phyloP scores from a whole-genome alignment of 2,888 invertebrate genomes.

The Dryocosmus kuriphilus region DNA sequence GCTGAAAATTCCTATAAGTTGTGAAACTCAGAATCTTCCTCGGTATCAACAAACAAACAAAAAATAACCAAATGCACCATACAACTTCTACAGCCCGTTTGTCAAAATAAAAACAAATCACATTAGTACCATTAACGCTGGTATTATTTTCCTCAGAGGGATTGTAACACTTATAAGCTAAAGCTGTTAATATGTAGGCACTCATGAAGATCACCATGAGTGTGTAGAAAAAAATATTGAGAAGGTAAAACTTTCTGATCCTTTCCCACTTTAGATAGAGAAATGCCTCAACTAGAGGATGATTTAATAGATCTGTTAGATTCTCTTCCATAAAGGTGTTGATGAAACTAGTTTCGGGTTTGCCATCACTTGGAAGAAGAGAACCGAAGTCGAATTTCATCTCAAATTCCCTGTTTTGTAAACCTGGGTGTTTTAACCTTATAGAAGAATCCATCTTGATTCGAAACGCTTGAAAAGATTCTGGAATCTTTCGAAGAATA shows the following conservation, averaged over 20 bases:
- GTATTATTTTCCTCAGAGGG: slow-evolving; percentile 61
- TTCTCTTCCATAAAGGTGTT: slow-evolving; percentile 77
- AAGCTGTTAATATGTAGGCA: slow-evolving; percentile 70
- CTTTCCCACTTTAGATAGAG: slow-evolving; percentile 78
- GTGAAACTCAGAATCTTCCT: slow-evolving; percentile 74
- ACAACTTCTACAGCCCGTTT: slow-evolving; percentile 70
- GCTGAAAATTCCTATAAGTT: slow-evolving; percentile 71
- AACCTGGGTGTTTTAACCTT: slow-evolving; percentile 68
- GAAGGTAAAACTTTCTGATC: slow-evolving; percentile 77
- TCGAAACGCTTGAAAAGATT: slow-evolving; percentile 75
- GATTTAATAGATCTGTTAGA: slow-evolving; percentile 77
- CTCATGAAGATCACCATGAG: slow-evolving; percentile 74
- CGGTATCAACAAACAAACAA: slow-evolving; percentile 73
- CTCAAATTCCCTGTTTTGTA: slow-evolving; percentile 74
- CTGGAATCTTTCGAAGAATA: slow-evolving; percentile 77
- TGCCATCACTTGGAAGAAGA: slow-evolving; percentile 72
- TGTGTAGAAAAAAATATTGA: slow-evolving; percentile 71
- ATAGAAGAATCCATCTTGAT: slow-evolving; percentile 76
- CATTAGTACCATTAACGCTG: slow-evolving; percentile 68
- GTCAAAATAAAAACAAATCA: slow-evolving; percentile 68
- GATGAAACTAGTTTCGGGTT: slow-evolving; percentile 77
- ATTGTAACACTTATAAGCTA: slow-evolving; percentile 74
- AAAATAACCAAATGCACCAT: slow-evolving; percentile 70
- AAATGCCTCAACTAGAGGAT: slow-evolving; percentile 78
- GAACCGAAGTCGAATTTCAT: slow-evolving; percentile 74